phyloP scores from a whole-genome alignment of 2,113 vertebrate genomes.

The Tympanuchus pallidicinctus region DNA sequence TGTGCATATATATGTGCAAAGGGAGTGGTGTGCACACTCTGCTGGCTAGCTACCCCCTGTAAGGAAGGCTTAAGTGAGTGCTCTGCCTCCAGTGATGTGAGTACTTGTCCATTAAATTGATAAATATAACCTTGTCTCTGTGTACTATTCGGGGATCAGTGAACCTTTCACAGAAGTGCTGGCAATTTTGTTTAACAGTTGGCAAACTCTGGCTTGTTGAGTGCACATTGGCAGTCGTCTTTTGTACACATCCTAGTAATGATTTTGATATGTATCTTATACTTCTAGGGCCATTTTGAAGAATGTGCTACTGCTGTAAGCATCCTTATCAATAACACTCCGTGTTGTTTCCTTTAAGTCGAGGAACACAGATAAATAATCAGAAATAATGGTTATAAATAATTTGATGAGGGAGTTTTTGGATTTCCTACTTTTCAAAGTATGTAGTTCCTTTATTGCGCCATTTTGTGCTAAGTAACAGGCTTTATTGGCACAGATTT shows the following conservation, averaged over 20 bases:
- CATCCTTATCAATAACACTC: background rate
- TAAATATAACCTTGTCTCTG: too few species aligned
- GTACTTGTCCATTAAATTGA: too few species aligned
- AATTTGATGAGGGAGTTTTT: background rate
- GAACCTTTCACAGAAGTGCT: too few species aligned
- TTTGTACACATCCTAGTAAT: background rate
- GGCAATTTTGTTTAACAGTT: background rate
- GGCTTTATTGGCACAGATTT: background rate
- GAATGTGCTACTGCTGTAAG: background rate
- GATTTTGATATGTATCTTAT: background rate
- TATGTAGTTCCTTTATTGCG: background rate
- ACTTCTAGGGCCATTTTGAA: background rate
- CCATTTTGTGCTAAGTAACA: background rate
- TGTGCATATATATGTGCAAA: too few species aligned
- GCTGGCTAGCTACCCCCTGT: too few species aligned
- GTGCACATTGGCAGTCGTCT: background rate
- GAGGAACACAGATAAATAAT: background rate
- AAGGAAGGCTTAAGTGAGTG: too few species aligned
- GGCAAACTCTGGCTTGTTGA: background rate
- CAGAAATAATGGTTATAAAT: background rate
- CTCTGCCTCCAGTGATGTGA: too few species aligned
- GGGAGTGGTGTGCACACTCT: too few species aligned
- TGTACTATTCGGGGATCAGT: too few species aligned
- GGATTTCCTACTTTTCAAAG: background rate
- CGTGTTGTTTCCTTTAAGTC: background rate